These are phyloP conservation scores for Cynopterus brachyotis DNA, from an alignment of 2,113 vertebrate species.

Conservation along the genomic window DNA sequence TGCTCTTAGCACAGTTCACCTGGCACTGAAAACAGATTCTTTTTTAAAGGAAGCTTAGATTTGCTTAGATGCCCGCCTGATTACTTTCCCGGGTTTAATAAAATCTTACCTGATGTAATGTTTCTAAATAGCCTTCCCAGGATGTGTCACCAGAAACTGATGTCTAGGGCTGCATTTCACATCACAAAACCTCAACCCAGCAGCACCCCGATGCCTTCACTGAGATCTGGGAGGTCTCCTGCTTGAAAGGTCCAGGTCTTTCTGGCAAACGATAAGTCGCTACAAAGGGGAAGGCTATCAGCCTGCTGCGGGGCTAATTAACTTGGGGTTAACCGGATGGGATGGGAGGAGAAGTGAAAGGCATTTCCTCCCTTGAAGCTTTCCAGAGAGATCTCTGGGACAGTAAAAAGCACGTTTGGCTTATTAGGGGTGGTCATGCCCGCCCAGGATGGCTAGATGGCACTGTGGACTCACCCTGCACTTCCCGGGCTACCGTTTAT, in stretches of 20 bases:
- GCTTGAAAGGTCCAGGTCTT: neutral
- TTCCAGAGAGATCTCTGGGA: neutral
- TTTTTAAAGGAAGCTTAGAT: neutral
- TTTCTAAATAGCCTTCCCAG: neutral
- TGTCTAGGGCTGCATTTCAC: neutral
- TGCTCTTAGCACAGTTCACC: neutral
- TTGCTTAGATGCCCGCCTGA: neutral
- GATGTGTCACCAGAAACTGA: neutral
- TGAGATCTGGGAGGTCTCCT: neutral
- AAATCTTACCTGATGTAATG: neutral
- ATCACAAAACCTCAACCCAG: neutral
- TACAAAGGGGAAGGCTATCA: neutral
- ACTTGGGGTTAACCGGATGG: neutral
- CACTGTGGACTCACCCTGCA: conserved; percentile 39
- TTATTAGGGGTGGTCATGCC: conserved; percentile 18
- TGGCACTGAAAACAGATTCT: neutral
- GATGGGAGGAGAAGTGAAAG: neutral
- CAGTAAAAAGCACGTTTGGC: neutral
- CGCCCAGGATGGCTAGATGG: conserved; percentile 78
- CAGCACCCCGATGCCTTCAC: neutral
- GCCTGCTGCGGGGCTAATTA: neutral
- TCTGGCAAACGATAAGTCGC: neutral
- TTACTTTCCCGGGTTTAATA: neutral
- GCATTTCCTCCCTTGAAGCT: neutral
- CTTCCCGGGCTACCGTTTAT: neutral